phyloP scores from a whole-genome alignment of 2,113 vertebrate species.

The Mastomys coucha region DNA sequence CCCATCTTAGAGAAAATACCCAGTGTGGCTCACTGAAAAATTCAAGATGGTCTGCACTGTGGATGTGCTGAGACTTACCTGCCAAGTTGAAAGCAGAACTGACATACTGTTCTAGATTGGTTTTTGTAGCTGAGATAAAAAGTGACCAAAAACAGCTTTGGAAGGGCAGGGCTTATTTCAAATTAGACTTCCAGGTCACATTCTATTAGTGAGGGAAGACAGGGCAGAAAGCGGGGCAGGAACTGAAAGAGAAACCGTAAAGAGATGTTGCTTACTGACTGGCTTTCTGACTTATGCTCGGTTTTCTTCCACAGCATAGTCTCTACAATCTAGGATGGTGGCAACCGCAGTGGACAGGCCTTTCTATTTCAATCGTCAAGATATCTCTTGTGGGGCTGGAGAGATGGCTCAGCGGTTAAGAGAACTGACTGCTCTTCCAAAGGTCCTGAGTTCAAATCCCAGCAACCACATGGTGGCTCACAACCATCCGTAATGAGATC shows the following conservation, averaged over 20 bases:
- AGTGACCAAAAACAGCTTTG: neutral
- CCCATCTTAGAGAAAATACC: neutral
- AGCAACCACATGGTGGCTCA: no score
- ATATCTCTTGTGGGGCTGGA: no score
- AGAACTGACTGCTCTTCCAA: no score
- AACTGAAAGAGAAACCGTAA: neutral
- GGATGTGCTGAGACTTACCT: neutral
- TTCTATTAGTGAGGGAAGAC: neutral
- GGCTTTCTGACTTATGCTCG: neutral
- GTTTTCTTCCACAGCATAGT: neutral
- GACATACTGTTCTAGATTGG: neutral
- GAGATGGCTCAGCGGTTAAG: no score
- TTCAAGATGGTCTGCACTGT: neutral
- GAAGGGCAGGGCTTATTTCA: neutral
- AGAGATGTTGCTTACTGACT: neutral
- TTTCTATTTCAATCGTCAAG: no score
- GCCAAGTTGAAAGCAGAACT: neutral
- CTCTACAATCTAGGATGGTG: neutral
- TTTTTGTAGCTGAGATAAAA: neutral
- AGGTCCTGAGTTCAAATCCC: no score
- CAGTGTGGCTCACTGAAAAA: neutral
- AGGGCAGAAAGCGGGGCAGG: neutral
- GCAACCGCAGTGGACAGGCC: neutral
- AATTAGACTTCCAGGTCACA: neutral
- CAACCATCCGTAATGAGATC: no score